phyloP scores from a whole-genome alignment of 1,140 invertebrate genomes.

The Bilobella aurantiaca region DNA sequence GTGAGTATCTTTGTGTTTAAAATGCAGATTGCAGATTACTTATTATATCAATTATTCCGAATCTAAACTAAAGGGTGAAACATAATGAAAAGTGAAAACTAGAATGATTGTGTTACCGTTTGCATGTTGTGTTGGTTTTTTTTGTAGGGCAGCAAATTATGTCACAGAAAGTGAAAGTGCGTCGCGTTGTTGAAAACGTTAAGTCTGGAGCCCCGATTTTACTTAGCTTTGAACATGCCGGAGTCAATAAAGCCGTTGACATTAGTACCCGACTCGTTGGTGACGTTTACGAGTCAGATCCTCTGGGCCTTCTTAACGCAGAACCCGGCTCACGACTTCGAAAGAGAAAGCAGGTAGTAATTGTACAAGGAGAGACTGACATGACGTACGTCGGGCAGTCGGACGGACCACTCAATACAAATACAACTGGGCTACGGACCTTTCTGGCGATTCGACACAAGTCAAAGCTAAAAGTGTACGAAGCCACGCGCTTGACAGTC shows the following conservation, averaged over 20 bases:
- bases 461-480: slow-evolving; percentile 21
- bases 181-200: background rate
- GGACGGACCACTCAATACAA: background rate
- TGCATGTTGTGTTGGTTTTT: background rate
- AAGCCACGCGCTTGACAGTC: slow-evolving; percentile 23
- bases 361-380: slow-evolving; percentile 4
- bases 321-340: background rate
- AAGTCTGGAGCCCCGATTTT: slow-evolving; percentile 7
- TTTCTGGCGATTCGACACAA: slow-evolving; percentile 21
- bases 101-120: too few species aligned
- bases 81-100: too few species aligned
- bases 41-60: too few species aligned
- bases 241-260: slow-evolving; percentile 10
- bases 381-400: slow-evolving; percentile 20
- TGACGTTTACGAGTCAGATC: background rate
- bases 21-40: too few species aligned
- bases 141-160: background rate
- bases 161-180: background rate
- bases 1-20: too few species aligned
- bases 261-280: slow-evolving; percentile 6
- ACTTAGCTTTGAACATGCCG: slow-evolving; percentile 25
- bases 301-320: background rate
- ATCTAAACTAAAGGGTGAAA: too few species aligned
- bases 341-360: background rate
- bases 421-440: slow-evolving; percentile 10